Conservation (phyloP, 2,888 invertebrate species). For the Thera obeliscata region DNA sequence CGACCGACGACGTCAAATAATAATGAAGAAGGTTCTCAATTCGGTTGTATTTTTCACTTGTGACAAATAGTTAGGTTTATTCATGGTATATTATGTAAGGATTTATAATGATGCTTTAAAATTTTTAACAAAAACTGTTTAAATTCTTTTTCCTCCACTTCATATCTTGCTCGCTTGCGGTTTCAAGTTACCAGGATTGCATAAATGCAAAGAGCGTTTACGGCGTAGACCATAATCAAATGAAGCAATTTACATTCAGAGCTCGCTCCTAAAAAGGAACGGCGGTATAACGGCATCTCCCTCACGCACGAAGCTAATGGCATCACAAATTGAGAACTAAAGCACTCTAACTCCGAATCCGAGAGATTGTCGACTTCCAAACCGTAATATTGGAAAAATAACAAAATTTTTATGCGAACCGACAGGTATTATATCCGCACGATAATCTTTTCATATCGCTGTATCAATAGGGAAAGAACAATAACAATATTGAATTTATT, state of each 20-base stretch:
- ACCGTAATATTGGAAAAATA: constrained; percentile 68
- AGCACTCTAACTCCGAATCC: constrained; percentile 63
- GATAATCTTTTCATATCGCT: constrained; percentile 60
- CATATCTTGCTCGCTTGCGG: constrained; percentile 52
- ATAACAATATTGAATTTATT: constrained; percentile 42
- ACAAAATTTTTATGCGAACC: constrained; percentile 72
- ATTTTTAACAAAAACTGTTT: no score
- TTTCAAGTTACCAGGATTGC: constrained; percentile 65
- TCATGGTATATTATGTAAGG: no score
- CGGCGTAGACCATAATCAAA: constrained; percentile 76
- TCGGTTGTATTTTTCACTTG: no score
- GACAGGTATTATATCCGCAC: constrained; percentile 57
- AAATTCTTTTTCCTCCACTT: neutral
- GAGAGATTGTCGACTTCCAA: constrained; percentile 61
- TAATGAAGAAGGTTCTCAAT: no score
- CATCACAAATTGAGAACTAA: constrained; percentile 76
- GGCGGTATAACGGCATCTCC: constrained; percentile 57
- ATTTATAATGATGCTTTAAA: no score
- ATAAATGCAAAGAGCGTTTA: constrained; percentile 77
- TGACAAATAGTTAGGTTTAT: no score
- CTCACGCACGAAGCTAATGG: constrained; percentile 73
- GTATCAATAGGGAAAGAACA: constrained; percentile 47
- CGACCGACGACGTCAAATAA: no score
- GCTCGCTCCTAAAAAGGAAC: constrained; percentile 61
- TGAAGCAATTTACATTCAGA: constrained; percentile 82